A percentile compares a stretch with the other conserved stretches of the same genome.
Evolutionary conservation across 2,888 invertebrate genomes (phyloP).

Genomic region (Trachelus iudaicus): DNA sequence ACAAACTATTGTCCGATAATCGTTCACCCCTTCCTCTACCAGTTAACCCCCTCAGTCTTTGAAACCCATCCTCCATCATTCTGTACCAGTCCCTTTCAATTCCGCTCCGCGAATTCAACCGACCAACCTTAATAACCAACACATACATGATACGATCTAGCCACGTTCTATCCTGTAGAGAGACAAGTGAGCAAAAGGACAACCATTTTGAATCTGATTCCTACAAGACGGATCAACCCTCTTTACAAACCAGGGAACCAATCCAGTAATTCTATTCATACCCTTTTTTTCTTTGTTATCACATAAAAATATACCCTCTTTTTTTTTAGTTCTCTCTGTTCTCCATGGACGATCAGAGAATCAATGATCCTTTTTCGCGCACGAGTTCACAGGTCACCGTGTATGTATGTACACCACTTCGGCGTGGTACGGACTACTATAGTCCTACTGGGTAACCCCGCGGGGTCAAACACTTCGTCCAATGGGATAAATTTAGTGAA

Average conservation of each 20-base stretch:
- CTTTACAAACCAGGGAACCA: not conserved
- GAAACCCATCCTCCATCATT: not conserved
- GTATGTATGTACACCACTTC: not conserved
- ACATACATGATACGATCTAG: conserved; percentile 9
- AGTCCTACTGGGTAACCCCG: not conserved
- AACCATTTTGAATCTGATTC: not conserved
- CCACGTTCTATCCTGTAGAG: not conserved
- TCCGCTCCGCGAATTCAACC: not conserved
- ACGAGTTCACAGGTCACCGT: not conserved
- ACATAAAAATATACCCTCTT: conserved; percentile 3
- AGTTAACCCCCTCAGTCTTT: not conserved
- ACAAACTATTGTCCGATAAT: conserved; percentile 66
- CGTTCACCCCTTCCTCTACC: conserved; percentile 35
- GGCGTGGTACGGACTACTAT: not conserved
- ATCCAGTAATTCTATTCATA: not conserved
- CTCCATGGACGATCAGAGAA: not conserved
- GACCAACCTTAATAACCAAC: conserved; percentile 25
- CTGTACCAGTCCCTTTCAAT: not conserved
- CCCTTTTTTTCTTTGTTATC: not conserved
- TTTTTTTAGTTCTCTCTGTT: conserved; percentile 1
- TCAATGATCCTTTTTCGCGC: not conserved
- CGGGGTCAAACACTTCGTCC: not conserved
- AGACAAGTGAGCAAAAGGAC: conserved; percentile 7
- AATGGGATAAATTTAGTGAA: not conserved
- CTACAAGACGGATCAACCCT: not conserved